Evolutionary conservation across 2,797 vertebrate genomes (phyloP).

Genomic region (Cygnus olor): DNA sequence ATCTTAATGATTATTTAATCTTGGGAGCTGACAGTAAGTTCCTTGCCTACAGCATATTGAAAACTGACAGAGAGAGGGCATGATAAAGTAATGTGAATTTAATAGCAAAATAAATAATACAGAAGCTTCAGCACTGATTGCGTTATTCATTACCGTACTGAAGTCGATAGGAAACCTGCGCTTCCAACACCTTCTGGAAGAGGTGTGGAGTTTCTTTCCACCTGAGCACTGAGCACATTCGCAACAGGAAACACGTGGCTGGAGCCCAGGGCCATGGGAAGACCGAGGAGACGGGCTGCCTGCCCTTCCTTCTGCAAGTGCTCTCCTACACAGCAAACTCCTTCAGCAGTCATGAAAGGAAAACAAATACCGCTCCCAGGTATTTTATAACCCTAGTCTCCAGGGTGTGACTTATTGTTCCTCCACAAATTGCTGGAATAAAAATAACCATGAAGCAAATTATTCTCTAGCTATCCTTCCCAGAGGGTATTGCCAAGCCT

Average conservation of each 20-base stretch:
- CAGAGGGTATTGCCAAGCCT: background rate
- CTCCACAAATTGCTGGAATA: background rate
- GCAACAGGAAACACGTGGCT: background rate
- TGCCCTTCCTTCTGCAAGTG: background rate
- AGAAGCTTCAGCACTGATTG: conserved; percentile 18
- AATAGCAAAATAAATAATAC: conserved; percentile 64
- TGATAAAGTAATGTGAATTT: conserved; percentile 39
- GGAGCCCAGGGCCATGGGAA: background rate
- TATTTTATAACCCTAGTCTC: background rate
- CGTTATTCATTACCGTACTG: background rate
- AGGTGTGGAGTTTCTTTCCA: background rate
- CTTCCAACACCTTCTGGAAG: background rate
- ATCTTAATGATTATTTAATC: conserved; percentile 57
- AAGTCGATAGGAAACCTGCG: background rate
- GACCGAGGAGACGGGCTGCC: background rate
- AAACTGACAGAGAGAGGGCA: conserved; percentile 30
- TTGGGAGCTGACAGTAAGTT: conserved; percentile 39
- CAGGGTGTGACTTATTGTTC: background rate
- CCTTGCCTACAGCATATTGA: conserved; percentile 33
- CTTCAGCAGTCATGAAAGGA: background rate
- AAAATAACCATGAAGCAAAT: background rate
- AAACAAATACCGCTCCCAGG: conserved; percentile 6
- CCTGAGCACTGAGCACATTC: background rate
- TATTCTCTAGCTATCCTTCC: background rate
- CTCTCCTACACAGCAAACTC: background rate